Evolutionary conservation across 2,888 invertebrate species (phyloP), one percentile per base, ranked within the genome.

Genomic region (Chymomyza caudatula): DNA sequence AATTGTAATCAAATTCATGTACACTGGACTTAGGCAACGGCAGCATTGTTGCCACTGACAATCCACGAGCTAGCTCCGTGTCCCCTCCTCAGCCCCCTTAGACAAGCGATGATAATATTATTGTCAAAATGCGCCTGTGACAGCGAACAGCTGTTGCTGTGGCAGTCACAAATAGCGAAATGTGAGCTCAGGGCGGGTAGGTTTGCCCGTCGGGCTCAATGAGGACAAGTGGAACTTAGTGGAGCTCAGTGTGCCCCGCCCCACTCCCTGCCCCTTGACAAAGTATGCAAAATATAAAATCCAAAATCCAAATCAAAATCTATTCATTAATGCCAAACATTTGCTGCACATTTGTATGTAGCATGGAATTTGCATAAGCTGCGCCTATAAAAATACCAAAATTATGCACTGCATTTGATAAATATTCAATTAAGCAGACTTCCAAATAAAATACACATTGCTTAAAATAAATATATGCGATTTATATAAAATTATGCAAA

Each of bases 371-470:
- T 76, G 74, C 83, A 85, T 82, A 76, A 82, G 76, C 76, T 69
- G 49, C 11, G 60, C 69, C 66, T 72, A 60, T 62, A 69, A 71
- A 62, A 60, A 37, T n/a, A n/a, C 42, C 17, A 52, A 71, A 43
- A 22, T 59, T 42, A 55, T 20, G 11, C 52, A 44, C 29, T 29
- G n/a, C 15, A 52, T 66, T 79, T 82, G 83, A 80, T 80, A 85
- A 85, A 85, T 85, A 85, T 85, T 80, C 80, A 76, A 80, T 80
- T 80, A 79, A 52, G 55, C 71, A 66, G 61, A 62, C 51, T 65
- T 23, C 37, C 20, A 52, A 54, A 49, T 44, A 60, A 29, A 22
- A 52, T 44, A 60, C 54, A 66, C 63, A 66, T 44, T n/a, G 55
- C 49, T 4, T 47, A 47, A 59, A 56, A 53, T 61, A 72, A 67